These are phyloP conservation scores for Physocephala rufipes DNA, from an alignment of 2,888 invertebrate species.

Conservation along the genomic window DNA sequence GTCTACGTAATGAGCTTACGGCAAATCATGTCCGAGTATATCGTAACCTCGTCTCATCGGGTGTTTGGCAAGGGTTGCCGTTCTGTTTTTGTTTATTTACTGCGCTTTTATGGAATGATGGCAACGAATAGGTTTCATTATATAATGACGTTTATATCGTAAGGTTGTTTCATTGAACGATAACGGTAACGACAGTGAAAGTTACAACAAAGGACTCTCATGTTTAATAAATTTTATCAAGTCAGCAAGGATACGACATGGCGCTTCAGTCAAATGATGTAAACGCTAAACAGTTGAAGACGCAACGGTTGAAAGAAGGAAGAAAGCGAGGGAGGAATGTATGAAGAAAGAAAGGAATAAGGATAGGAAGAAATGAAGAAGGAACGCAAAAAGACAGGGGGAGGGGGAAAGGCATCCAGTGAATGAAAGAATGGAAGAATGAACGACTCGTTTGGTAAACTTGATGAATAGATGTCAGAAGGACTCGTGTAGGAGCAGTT, in stretches of 20 bases:
- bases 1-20: slow-evolving; percentile 26
- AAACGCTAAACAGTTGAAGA: no score
- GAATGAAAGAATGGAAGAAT: neutral
- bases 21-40: slow-evolving; percentile 9
- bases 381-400: neutral
- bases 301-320: no score
- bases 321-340: no score
- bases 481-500: slow-evolving; percentile 3
- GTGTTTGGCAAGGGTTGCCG: slow-evolving; percentile 3
- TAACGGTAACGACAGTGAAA: neutral
- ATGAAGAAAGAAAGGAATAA: neutral
- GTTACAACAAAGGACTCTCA: slow-evolving; percentile 17
- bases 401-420: neutral
- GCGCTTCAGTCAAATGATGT: slow-evolving; percentile 12
- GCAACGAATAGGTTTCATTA: neutral
- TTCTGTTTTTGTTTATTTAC: neutral
- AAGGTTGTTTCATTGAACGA: no score
- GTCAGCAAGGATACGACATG: slow-evolving; percentile 19
- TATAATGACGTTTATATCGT: no score
- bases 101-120: slow-evolving; percentile 15
- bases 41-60: neutral
- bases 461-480: neutral
- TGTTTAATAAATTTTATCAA: neutral
- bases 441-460: neutral
- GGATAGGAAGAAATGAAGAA: neutral